Conservation (phyloP, 2,797 vertebrate species). For the Falco berigora region DNA sequence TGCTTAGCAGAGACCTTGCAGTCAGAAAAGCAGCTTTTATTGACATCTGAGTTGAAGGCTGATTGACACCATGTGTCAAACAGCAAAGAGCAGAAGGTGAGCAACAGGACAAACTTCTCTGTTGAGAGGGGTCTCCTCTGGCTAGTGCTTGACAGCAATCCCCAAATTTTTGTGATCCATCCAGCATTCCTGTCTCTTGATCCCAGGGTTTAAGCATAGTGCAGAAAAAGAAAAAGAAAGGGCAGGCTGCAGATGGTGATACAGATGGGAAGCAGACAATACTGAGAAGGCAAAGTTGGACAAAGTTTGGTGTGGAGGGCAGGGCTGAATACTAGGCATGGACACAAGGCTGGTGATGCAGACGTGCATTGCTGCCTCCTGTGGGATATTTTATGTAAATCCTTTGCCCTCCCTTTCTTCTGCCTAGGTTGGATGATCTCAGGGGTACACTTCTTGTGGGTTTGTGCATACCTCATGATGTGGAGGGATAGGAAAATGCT, state of each 20-base stretch:
- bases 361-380: background rate
- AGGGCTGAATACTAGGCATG: background rate
- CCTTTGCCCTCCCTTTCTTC: background rate
- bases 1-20: background rate
- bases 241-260: background rate
- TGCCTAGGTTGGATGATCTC: background rate
- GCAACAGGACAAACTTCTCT: background rate
- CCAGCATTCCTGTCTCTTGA: background rate
- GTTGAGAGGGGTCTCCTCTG: background rate
- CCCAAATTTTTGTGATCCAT: background rate
- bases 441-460: background rate
- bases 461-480: accelerated
- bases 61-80: background rate
- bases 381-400: background rate
- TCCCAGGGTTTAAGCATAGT: background rate
- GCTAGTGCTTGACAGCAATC: background rate
- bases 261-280: background rate
- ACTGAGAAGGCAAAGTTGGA: background rate
- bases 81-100: background rate
- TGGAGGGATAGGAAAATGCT: background rate
- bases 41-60: background rate
- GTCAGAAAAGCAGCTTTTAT: background rate
- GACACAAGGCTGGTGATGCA: background rate
- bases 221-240: background rate
- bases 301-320: background rate